phyloP scores from a whole-genome alignment of 2,888 invertebrate species.

The Teleiodes luculella region DNA sequence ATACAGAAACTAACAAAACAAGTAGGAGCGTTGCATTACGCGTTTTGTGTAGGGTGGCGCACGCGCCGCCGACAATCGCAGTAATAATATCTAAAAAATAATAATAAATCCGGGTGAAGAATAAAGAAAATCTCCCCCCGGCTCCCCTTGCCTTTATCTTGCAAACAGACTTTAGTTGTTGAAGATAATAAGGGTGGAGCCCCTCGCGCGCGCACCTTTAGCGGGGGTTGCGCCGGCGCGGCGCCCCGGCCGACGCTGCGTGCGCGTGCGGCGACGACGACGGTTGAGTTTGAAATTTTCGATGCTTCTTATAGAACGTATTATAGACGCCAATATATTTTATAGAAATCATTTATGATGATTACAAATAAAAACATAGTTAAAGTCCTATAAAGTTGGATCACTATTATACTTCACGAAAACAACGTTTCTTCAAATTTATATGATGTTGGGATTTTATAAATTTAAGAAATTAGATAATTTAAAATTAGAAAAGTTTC shows the following conservation, averaged over 20 bases:
- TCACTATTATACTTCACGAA: too few relatives aligned
- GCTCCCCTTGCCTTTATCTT: slow-evolving; percentile 76
- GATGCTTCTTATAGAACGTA: slow-evolving; percentile 31
- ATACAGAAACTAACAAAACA: slow-evolving; percentile 56
- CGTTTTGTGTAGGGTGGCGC: slow-evolving; percentile 51
- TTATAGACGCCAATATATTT: too few relatives aligned
- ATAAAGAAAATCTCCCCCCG: slow-evolving; percentile 77
- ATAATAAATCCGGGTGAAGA: slow-evolving; percentile 78
- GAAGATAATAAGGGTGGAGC: slow-evolving; percentile 77
- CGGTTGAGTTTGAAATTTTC: slow-evolving; percentile 68
- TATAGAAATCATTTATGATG: too few relatives aligned
- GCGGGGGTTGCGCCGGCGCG: slow-evolving; percentile 52
- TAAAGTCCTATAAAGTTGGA: too few relatives aligned
- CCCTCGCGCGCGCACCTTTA: slow-evolving; percentile 66
- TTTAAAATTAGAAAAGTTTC: too few relatives aligned
- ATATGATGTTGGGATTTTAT: too few relatives aligned
- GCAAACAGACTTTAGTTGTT: slow-evolving; percentile 76
- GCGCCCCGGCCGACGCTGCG: slow-evolving; percentile 18
- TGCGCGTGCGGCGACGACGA: slow-evolving; percentile 48
- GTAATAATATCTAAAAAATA: slow-evolving; percentile 79
- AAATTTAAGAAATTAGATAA: too few relatives aligned
- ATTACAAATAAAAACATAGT: too few relatives aligned
- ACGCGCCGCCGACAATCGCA: slow-evolving; percentile 60
- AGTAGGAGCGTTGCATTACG: slow-evolving; percentile 67
- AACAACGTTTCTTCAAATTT: too few relatives aligned